Evolutionary conservation across 64 coral and sea anemone genomes (phyloP).

Genomic region (Porites australiensis): DNA sequence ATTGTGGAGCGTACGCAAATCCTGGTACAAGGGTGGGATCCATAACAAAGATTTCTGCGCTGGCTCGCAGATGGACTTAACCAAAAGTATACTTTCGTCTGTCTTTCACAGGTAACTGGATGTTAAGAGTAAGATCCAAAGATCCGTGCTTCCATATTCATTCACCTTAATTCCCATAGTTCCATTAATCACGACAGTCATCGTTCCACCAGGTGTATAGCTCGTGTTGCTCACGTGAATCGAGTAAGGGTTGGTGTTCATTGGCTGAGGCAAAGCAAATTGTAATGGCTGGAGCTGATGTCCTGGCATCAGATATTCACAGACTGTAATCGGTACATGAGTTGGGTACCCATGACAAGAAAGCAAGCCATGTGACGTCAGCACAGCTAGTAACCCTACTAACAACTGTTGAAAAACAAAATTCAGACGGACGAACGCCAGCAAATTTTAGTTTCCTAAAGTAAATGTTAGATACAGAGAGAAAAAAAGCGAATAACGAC

Average conservation of each 20-base stretch:
- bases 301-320: conserved; percentile 39
- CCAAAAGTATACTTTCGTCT: no score
- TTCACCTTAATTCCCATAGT: conserved; percentile 28
- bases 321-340: conserved; percentile 75
- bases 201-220: conserved; percentile 56
- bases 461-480: no score
- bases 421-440: no score
- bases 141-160: no score
- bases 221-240: conserved; percentile 67
- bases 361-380: conserved; percentile 1
- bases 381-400: neutral
- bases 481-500: no score
- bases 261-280: neutral
- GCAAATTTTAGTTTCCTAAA: no score
- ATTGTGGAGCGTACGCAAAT: no score
- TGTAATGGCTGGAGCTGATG: neutral
- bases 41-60: no score
- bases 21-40: no score
- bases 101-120: no score
- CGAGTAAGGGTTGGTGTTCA: conserved; percentile 52
- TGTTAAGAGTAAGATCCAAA: no score
- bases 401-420: neutral
- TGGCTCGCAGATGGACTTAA: no score
- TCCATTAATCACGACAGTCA: conserved; percentile 64
- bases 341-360: conserved; percentile 34